A percentile compares a stretch with the other conserved stretches of the same genome.
Conservation (phyloP, 2,888 invertebrate genomes). For the Leptinotarsa tumamoca region DNA sequence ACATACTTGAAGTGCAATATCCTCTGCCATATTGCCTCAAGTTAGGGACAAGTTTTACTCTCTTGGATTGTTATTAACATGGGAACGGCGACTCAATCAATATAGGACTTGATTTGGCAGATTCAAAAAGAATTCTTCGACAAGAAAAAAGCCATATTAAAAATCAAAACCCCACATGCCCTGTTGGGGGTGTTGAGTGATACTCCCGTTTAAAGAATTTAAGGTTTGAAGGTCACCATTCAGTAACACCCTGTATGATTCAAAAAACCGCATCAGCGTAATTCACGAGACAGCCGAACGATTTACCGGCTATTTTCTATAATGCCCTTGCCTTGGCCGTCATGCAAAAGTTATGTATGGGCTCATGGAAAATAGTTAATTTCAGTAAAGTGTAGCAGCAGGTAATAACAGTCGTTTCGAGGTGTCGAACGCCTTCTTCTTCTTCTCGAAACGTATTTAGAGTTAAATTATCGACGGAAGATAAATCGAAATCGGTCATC, state of each 20-base stretch:
- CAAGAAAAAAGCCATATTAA: too few species aligned
- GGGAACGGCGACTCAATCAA: too few species aligned
- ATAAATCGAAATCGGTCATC: conserved; percentile 54
- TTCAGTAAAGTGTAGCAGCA: conserved; percentile 50
- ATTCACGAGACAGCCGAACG: not conserved
- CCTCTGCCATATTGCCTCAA: too few species aligned
- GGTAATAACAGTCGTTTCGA: conserved; percentile 54
- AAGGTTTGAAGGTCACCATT: too few species aligned
- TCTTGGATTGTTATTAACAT: too few species aligned
- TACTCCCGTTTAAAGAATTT: too few species aligned
- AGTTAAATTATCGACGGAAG: conserved; percentile 57
- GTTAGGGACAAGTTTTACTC: too few species aligned
- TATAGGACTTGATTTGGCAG: too few species aligned
- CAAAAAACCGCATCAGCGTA: not conserved
- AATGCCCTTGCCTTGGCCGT: conserved; percentile 41
- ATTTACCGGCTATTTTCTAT: conserved; percentile 28
- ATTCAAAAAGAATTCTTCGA: too few species aligned
- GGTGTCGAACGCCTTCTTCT: conserved; percentile 54
- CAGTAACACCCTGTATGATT: not conserved
- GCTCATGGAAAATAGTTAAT: conserved; percentile 49
- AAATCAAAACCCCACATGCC: too few species aligned
- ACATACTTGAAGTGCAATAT: too few species aligned
- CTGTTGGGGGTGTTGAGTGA: too few species aligned
- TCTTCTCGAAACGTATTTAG: conserved; percentile 50
- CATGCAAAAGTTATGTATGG: conserved; percentile 46